Evolutionary conservation across 2,888 invertebrate species (phyloP).

Genomic region (Dynastes tityus): DNA sequence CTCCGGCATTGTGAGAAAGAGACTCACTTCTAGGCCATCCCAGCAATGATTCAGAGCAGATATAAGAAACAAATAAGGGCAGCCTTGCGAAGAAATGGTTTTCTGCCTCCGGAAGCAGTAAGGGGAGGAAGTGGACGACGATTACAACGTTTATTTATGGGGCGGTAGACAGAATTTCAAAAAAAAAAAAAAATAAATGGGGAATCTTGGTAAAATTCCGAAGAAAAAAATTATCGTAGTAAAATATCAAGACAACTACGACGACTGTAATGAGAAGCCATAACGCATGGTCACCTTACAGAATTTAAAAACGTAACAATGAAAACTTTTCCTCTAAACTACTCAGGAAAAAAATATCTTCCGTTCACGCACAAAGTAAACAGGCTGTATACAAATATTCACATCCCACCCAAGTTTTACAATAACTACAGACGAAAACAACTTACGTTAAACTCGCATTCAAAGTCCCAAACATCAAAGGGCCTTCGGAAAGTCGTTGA

Average conservation of each 20-base stretch:
- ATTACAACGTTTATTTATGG: conserved; percentile 16
- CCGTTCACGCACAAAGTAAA: too few species aligned
- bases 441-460: not conserved
- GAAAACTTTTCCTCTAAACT: too few species aligned
- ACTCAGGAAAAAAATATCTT: too few species aligned
- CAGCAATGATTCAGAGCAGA: conserved; percentile 9
- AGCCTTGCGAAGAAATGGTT: conserved; percentile 5
- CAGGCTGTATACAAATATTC: too few species aligned
- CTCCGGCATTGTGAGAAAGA: too few species aligned
- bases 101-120: not conserved
- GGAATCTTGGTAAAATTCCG: not conserved
- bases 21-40: too few species aligned
- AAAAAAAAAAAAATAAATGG: not conserved
- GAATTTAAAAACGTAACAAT: too few species aligned
- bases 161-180: not conserved
- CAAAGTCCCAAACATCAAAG: not conserved
- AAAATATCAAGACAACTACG: conserved; percentile 23
- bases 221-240: not conserved
- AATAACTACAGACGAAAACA: not conserved
- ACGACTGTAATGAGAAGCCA: conserved; percentile 12
- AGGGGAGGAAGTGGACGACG: not conserved
- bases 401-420: too few species aligned
- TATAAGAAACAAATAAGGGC: conserved; percentile 11
- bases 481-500: not conserved
- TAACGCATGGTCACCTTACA: not conserved